A percentile compares a stretch with the other conserved stretches of the same genome.
Evolutionary conservation across 2,113 vertebrate genomes (phyloP).

Genomic region (Aphelocoma coerulescens): DNA sequence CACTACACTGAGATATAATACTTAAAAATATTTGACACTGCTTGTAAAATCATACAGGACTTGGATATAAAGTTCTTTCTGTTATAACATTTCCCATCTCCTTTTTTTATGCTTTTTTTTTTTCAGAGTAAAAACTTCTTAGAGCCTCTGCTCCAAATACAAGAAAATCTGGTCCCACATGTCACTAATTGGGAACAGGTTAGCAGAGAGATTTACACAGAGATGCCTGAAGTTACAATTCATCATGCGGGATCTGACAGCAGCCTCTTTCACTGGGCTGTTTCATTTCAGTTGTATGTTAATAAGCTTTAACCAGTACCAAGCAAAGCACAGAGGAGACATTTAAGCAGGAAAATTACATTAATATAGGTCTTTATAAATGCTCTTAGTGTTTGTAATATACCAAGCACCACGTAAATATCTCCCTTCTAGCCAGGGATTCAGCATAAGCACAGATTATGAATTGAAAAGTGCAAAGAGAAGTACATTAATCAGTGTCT

Average conservation of each 20-base stretch:
- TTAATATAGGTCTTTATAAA: not conserved
- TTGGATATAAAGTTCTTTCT: not conserved
- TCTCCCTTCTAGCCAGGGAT: not conserved
- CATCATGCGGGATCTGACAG: constrained; percentile 27
- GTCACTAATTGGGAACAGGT: constrained; percentile 71
- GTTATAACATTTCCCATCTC: constrained; percentile 14
- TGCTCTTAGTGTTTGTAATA: not conserved
- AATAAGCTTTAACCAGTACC: not conserved
- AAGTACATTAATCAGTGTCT: not conserved
- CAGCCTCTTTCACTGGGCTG: not conserved
- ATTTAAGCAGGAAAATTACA: not conserved
- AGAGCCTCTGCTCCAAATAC: constrained; percentile 29
- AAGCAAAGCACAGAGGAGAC: not conserved
- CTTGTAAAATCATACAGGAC: not conserved
- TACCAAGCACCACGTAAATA: not conserved
- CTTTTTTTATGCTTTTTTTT: not conserved
- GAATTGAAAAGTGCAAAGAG: not conserved
- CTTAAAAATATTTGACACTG: not conserved
- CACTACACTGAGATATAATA: not conserved
- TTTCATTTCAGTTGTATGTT: constrained; percentile 10
- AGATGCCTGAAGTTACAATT: constrained; percentile 22
- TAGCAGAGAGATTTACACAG: not conserved
- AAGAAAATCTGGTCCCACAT: constrained; percentile 47
- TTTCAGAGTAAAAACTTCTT: not conserved
- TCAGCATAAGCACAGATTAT: not conserved